Evolutionary conservation across 2,113 vertebrate genomes (phyloP), one percentile per base, ranked within the genome.

Genomic region (Ctenomys sociabilis): DNA sequence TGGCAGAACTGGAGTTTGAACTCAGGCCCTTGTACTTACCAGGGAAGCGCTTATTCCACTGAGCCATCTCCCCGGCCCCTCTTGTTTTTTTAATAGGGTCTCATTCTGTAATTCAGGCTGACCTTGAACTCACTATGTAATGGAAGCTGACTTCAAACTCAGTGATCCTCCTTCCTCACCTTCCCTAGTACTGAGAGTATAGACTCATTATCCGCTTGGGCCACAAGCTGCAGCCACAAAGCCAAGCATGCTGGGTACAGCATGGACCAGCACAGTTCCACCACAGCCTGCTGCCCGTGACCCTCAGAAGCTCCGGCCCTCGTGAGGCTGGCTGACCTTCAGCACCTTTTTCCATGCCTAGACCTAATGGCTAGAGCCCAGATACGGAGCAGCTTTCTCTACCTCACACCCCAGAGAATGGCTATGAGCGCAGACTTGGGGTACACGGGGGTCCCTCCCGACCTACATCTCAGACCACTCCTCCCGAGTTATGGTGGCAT

Each of bases 361-460:
- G n/a, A 11, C 64, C 59, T 12, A 11, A 43, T 16, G 32, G 8
- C 35, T 35, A n/a, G 40, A 84, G 40, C 43, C 80, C 68, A 59
- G 73, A 64, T 35, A 1, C 8, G 22, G 26, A 24, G 22, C 40
- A 5, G 14, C 24, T 64, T 89, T 73, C 21, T 90, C 81, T 12
- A 61, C 64, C 84, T 63, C 57, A 80, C 45, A 40, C 40, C 86
- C 11, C 81, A 28, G n/a, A 17, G 35, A 97, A 98, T 96, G 97
- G 88, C 40, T n/a, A 59, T 35, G 78, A 78, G n/a, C 49, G 37
- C 32, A 95, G 92, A 81, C 93, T 96, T n/a, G 21, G 1, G 49
- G 13, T 66, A 3, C 1, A 63, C n/a, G n/a, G n/a, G 24, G 37
- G 9, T 22, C 2, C 87, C 84, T 37, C 24, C 35, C 89, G 59